Base-by-base conservation (phyloP, 2,888 invertebrate species). In the Philereme vetulata region DNA sequence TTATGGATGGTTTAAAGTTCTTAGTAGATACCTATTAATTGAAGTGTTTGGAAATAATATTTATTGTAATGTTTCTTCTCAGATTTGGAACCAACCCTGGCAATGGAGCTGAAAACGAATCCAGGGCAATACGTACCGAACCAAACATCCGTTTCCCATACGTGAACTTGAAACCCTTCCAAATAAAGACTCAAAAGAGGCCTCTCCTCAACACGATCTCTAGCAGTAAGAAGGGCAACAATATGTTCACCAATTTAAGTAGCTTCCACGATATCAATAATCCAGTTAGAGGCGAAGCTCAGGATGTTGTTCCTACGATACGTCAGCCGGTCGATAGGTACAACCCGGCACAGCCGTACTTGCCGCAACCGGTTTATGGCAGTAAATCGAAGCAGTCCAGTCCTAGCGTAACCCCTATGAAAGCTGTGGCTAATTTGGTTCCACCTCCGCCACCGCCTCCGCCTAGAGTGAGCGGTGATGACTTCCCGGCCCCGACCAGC, bases 341-440 rank as follows among this genome's bases (percentile, higher is more conserved):
- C 66, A 93, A 93, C 72, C 90, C 93, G n/a, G 92, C 92, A 4
- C 90, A 92, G 66, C 90, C 92, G 1, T 90, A 92, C 72, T 78
- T 92, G 60, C 90, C 90, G 1, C 80, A 79, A 44, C 73, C 76
- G n/a, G 74, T 70, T 11, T 88, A 88, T 59, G 86, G 85, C 6
- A 77, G 72, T 59, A 85, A 85, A 60, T 78, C 85, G n/a, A 85
- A 88, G 66, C 85, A 84, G 61, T 80, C 84, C 3, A 74, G 68
- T 61, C 72, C 77, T n/a, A 65, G 56, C 43, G 52, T 67, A 7
- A 61, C 72, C 3, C 78, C 84, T 32, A 58, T 70, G 3, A 83
- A 81, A 62, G 70, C 85, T 6, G 80, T 84, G 3, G 80, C 86
- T 3, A 89, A 77, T 65, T 74, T 89, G 42, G 84, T 87, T 0